Evolutionary conservation across 2,113 vertebrate species (phyloP).

Genomic region (Dicrurus megarhynchus): DNA sequence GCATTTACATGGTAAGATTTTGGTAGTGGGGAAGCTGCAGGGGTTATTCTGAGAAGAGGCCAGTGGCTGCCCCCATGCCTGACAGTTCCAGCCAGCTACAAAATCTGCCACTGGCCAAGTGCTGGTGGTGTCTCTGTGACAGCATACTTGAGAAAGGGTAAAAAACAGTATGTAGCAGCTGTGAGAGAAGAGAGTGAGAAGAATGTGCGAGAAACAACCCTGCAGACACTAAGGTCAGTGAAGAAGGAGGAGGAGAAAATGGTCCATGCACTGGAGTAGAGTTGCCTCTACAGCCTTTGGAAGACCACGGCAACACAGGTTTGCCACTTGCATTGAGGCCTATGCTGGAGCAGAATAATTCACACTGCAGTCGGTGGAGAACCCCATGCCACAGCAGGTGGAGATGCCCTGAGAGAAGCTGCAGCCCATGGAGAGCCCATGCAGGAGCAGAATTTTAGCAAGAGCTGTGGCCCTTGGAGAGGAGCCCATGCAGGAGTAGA

Average conservation of each 20-base stretch:
- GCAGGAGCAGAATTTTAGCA: neutral
- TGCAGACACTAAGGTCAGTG: neutral
- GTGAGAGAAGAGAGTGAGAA: neutral
- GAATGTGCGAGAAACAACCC: neutral
- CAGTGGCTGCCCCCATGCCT: neutral
- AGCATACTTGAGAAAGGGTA: neutral
- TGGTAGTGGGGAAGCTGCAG: neutral
- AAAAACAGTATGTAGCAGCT: neutral
- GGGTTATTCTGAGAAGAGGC: neutral
- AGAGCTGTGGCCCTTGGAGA: neutral
- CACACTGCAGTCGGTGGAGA: neutral
- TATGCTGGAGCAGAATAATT: neutral
- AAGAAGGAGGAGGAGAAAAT: neutral
- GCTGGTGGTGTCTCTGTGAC: neutral
- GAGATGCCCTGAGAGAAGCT: neutral
- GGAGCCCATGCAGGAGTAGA: neutral
- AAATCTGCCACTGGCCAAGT: neutral
- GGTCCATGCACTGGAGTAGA: neutral
- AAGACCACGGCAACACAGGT: neutral
- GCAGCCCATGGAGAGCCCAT: neutral
- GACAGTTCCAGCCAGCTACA: neutral
- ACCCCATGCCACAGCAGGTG: neutral
- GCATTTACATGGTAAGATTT: neutral
- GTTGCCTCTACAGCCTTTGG: neutral
- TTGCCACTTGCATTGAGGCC: neutral